These are phyloP conservation scores for Isoperla grammatica DNA, from an alignment of 2,888 invertebrate genomes.

Conservation along the genomic window DNA sequence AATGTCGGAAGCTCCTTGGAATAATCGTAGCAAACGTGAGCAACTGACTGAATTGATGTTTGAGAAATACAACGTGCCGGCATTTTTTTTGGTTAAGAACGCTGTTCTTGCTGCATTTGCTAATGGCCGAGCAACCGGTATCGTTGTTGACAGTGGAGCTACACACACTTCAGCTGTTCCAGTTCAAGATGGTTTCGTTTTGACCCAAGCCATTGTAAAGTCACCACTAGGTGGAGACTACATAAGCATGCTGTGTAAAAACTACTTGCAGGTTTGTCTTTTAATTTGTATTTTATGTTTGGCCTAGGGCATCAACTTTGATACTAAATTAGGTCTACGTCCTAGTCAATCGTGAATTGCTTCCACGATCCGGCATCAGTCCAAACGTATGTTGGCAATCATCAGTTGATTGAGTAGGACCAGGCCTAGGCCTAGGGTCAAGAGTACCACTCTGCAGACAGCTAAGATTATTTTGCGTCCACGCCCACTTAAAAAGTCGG, in stretches of 20 bases:
- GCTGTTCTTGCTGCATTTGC: conserved; percentile 97
- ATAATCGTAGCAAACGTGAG: conserved; percentile 85
- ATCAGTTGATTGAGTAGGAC: too few species aligned
- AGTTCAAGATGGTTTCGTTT: conserved; percentile 92
- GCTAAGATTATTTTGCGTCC: too few species aligned
- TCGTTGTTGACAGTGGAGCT: conserved; percentile 94
- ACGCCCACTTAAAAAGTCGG: too few species aligned
- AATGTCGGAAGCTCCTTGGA: conserved; percentile 98
- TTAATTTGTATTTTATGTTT: neutral
- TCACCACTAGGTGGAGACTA: conserved; percentile 97
- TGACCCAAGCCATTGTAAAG: conserved; percentile 91
- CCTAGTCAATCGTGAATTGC: neutral
- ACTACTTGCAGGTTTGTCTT: conserved; percentile 50
- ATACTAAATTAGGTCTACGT: neutral
- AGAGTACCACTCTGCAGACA: too few species aligned
- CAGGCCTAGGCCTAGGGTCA: too few species aligned
- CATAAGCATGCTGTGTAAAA: conserved; percentile 69
- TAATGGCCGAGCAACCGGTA: conserved; percentile 71
- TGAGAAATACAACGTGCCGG: conserved; percentile 97
- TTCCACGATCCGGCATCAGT: too few species aligned
- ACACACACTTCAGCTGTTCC: conserved; percentile 98
- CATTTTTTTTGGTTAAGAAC: conserved; percentile 96
- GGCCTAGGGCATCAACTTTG: neutral
- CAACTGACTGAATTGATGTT: conserved; percentile 95
- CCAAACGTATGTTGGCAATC: too few species aligned